A percentile compares a stretch with the other conserved stretches of the same genome.
Evolutionary conservation across 1,140 invertebrate species (phyloP).

Genomic region (Drosophila bocqueti): DNA sequence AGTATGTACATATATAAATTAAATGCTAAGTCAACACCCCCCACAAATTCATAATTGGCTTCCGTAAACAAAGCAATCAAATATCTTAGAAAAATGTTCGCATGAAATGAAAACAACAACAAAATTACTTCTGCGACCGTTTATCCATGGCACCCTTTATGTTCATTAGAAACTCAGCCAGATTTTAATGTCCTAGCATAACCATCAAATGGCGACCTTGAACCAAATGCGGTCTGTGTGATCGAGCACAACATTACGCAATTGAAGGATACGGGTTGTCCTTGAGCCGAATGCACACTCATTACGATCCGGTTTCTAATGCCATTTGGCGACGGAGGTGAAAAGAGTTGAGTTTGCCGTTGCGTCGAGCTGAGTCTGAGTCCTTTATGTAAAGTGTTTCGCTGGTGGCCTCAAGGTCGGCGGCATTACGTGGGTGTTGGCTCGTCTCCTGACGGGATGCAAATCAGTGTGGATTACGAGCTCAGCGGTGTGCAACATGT

Average conservation of each 20-base stretch:
- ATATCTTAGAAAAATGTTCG: neutral
- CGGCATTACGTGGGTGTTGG: slow-evolving; percentile 7
- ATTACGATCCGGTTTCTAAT: slow-evolving; percentile 55
- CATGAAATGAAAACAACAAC: neutral
- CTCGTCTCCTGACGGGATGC: slow-evolving; percentile 36
- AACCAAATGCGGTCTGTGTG: slow-evolving; percentile 6
- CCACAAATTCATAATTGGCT: slow-evolving; percentile 1
- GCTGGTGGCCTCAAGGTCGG: slow-evolving; percentile 56
- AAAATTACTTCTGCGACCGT: neutral
- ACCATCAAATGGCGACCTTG: slow-evolving; percentile 33
- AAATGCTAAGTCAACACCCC: neutral
- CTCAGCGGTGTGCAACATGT: slow-evolving; percentile 61
- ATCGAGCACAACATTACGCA: slow-evolving; percentile 52
- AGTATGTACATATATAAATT: neutral
- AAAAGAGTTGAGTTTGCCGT: slow-evolving; percentile 62
- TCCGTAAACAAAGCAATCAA: slow-evolving; percentile 9
- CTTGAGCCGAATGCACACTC: slow-evolving; percentile 42
- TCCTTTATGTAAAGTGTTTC: slow-evolving; percentile 17
- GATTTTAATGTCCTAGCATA: slow-evolving; percentile 15
- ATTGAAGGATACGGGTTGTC: slow-evolving; percentile 37
- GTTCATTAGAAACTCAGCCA: neutral
- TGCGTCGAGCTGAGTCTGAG: slow-evolving; percentile 47
- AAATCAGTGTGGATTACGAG: slow-evolving; percentile 63
- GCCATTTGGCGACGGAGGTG: slow-evolving; percentile 43
- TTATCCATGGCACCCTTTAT: slow-evolving; percentile 10